Percentiles rank a stretch among this genome's conserved stretches.
phyloP scores from a whole-genome alignment of 2,113 vertebrate species.

The Podarcis muralis region DNA sequence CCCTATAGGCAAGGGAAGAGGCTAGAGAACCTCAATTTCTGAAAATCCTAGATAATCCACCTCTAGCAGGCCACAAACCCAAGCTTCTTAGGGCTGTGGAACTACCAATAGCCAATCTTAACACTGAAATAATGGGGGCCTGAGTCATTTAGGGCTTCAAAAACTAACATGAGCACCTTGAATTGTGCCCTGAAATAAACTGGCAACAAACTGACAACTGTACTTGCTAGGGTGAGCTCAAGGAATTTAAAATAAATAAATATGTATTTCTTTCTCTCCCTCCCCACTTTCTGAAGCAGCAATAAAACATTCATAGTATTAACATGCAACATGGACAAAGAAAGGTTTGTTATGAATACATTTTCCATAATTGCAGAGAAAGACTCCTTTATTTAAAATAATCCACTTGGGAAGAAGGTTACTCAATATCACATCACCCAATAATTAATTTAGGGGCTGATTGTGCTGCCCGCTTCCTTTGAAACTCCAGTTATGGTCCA shows the following conservation, averaged over 20 bases:
- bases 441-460: constrained; percentile 61
- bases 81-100: too few species aligned
- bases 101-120: too few species aligned
- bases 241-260: background rate
- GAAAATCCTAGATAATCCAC: too few species aligned
- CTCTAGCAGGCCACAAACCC: too few species aligned
- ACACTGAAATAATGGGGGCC: too few species aligned
- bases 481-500: constrained; percentile 39
- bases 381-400: constrained; percentile 17
- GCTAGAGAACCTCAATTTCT: background rate
- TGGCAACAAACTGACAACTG: background rate
- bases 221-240: background rate
- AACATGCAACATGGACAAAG: constrained; percentile 7
- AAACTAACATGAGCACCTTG: too few species aligned
- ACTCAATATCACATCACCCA: constrained; percentile 45
- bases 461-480: constrained; percentile 53
- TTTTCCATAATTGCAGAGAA: background rate
- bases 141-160: too few species aligned
- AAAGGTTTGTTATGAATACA: constrained; percentile 11
- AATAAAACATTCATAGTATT: background rate
- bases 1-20: background rate
- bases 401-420: constrained; percentile 23
- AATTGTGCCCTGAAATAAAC: too few species aligned
- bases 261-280: background rate
- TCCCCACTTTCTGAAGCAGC: background rate